phyloP scores from a whole-genome alignment of 2,113 vertebrate genomes.

The Plestiodon gilberti region DNA sequence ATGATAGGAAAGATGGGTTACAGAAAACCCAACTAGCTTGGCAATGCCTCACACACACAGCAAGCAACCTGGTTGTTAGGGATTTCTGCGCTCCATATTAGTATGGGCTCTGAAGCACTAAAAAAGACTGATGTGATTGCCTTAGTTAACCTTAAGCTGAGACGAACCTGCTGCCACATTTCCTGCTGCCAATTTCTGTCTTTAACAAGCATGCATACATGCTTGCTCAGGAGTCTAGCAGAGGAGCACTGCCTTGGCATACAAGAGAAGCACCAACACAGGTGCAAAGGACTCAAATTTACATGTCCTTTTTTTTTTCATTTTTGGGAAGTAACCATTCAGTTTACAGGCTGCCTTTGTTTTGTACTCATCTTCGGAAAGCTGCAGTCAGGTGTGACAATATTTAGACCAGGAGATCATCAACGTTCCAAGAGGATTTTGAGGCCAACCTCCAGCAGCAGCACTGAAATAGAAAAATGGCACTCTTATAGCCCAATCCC shows the following conservation, averaged over 20 bases:
- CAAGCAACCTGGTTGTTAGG: not conserved
- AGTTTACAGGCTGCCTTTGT: not conserved
- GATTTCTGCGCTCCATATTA: not conserved
- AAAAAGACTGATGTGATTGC: not conserved
- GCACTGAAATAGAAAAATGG: not conserved
- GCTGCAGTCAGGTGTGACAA: not conserved
- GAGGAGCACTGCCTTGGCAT: not conserved
- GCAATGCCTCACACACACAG: not conserved
- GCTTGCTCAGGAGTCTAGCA: not conserved
- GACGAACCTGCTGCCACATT: not conserved
- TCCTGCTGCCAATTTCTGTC: not conserved
- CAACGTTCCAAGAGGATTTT: not conserved
- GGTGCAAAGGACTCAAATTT: not conserved
- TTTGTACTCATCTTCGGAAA: not conserved
- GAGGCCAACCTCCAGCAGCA: not conserved
- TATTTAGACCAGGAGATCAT: not conserved
- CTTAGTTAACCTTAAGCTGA: not conserved
- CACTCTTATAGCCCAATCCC: not conserved
- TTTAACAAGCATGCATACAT: not conserved
- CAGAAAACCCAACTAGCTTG: too few relatives aligned
- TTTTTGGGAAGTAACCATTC: not conserved
- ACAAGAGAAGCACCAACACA: too few relatives aligned
- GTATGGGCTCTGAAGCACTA: not conserved
- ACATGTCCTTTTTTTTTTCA: not conserved
- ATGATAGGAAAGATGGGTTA: too few relatives aligned